Evolutionary conservation across 2,797 vertebrate genomes (phyloP).

Genomic region (Eospalax fontanierii): DNA sequence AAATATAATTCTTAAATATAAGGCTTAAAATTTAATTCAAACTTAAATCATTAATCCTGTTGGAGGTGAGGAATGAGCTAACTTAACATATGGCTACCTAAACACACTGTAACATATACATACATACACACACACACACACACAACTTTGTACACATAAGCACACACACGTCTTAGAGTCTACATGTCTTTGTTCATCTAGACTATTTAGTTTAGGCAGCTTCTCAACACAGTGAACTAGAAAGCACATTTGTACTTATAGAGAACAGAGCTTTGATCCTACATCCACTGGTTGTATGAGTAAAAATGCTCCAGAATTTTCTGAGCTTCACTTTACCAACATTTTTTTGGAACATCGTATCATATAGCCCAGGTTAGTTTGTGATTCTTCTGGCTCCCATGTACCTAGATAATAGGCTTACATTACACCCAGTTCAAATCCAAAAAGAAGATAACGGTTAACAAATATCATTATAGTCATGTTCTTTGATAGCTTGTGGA

Average conservation of each 20-base stretch:
- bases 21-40: conserved; percentile 58
- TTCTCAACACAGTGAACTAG: conserved; percentile 21
- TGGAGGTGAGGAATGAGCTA: conserved; percentile 29
- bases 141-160: background rate
- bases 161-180: background rate
- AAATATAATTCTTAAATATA: too few species aligned
- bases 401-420: too few species aligned
- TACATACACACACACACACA: background rate
- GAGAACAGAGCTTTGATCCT: background rate
- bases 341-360: too few species aligned
- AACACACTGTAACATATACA: conserved; percentile 27
- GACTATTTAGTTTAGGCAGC: conserved; percentile 34
- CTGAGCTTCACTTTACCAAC: too few species aligned
- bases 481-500: background rate
- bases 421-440: too few species aligned
- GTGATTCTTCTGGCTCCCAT: too few species aligned
- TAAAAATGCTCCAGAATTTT: too few species aligned
- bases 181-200: conserved; percentile 55
- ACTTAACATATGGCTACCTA: conserved; percentile 58
- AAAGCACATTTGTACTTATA: background rate
- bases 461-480: background rate
- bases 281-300: background rate
- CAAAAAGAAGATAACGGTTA: background rate
- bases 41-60: conserved; percentile 51
- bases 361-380: too few species aligned